A percentile compares a stretch with the other conserved stretches of the same genome.
Conservation (phyloP, 2,113 vertebrate genomes). For the Callionymus lyra region DNA sequence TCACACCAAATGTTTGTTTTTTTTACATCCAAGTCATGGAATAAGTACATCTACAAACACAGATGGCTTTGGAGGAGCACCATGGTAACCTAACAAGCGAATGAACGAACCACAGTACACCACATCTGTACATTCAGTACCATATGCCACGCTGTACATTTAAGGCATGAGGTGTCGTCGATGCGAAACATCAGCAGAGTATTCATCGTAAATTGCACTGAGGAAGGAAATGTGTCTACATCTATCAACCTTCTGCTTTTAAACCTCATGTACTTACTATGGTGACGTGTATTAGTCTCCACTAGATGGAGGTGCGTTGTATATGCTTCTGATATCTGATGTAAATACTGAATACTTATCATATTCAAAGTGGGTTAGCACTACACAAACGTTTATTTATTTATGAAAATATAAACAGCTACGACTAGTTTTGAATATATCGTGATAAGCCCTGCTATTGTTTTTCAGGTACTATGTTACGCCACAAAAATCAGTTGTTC, state of each 20-base stretch:
- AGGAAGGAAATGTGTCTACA: constrained; percentile 36
- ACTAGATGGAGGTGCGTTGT: no score
- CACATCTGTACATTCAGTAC: constrained; percentile 45
- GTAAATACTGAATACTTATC: no score
- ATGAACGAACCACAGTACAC: constrained; percentile 47
- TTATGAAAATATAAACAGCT: no score
- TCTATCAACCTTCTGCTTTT: constrained; percentile 12
- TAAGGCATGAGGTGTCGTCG: constrained; percentile 69
- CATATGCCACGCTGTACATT: constrained; percentile 59
- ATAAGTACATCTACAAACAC: constrained; percentile 36
- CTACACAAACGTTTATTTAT: no score
- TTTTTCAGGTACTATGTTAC: no score
- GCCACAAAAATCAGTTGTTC: no score
- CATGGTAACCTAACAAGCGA: constrained; percentile 42
- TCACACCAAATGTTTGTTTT: constrained; percentile 15
- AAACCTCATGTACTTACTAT: constrained; percentile 4
- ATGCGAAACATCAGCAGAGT: constrained; percentile 45
- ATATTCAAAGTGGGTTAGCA: no score
- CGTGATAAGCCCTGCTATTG: no score
- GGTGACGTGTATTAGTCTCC: no score
- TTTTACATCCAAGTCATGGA: constrained; percentile 39
- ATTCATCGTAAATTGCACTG: constrained; percentile 36
- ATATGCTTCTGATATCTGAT: no score
- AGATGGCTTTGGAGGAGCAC: constrained; percentile 37
- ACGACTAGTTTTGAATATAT: no score